phyloP scores from a whole-genome alignment of 1,140 invertebrate genomes.

The Polyergus mexicanus region DNA sequence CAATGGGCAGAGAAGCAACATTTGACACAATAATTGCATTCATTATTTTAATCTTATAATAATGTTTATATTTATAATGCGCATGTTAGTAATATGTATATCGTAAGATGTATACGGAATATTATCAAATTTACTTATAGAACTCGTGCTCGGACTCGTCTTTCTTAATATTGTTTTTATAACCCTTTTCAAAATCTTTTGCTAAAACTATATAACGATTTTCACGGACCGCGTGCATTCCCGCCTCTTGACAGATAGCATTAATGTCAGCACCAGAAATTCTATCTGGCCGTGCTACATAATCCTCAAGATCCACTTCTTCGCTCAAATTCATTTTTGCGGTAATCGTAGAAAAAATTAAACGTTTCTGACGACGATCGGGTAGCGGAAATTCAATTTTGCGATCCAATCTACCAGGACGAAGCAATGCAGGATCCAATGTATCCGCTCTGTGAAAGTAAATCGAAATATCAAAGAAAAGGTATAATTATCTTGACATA shows the following conservation, averaged over 20 bases:
- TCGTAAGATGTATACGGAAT: not conserved
- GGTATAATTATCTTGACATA: not conserved
- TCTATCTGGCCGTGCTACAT: constrained; percentile 98
- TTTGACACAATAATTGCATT: not conserved
- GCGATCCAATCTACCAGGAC: constrained; percentile 98
- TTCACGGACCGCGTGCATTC: constrained; percentile 98
- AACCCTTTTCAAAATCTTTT: constrained; percentile 99
- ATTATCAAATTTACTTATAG: constrained; percentile 94
- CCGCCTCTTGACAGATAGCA: constrained; percentile 99
- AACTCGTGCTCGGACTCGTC: constrained; percentile 99
- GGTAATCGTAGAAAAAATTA: constrained; percentile 99
- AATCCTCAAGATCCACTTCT: constrained; percentile 99
- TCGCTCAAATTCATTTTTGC: constrained; percentile 99
- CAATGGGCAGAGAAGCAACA: not conserved
- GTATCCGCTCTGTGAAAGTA: constrained; percentile 93
- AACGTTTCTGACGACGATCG: constrained; percentile 98
- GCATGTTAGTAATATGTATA: constrained; percentile 7
- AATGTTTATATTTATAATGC: constrained; percentile 21
- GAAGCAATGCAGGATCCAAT: constrained; percentile 97
- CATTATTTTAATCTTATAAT: constrained; percentile 40
- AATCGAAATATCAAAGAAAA: not conserved
- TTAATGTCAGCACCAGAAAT: constrained; percentile 99
- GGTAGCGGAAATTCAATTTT: constrained; percentile 99
- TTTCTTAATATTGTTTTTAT: constrained; percentile 99
- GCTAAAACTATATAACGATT: constrained; percentile 99